A percentile compares a stretch with the other conserved stretches of the same genome.
These are phyloP conservation scores for Drosophila trichaetosa DNA, from an alignment of 2,888 invertebrate species.

Conservation along the genomic window DNA sequence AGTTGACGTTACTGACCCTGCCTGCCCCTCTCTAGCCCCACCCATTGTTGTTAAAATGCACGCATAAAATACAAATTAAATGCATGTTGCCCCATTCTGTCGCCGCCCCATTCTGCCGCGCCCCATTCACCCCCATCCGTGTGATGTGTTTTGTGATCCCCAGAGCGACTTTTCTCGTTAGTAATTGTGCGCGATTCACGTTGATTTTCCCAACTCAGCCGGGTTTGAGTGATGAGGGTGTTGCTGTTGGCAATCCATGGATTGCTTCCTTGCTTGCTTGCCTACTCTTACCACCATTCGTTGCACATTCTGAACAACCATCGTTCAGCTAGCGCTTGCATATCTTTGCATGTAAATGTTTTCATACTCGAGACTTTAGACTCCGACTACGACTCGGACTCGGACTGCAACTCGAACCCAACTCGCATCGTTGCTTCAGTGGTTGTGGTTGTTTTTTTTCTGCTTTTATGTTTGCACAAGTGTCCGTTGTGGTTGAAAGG, in stretches of 20 bases:
- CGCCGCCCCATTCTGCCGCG: neutral
- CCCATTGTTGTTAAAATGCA: conserved; percentile 61
- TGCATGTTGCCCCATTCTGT: conserved; percentile 40
- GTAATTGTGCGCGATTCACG: conserved; percentile 66
- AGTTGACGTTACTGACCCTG: conserved; percentile 14
- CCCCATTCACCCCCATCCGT: neutral
- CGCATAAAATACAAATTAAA: conserved; percentile 74
- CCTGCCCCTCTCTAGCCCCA: neutral
- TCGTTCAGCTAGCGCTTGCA: conserved; percentile 39
- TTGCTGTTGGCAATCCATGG: conserved; percentile 40
- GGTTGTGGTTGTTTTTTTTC: conserved; percentile 40
- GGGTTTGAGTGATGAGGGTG: conserved; percentile 49
- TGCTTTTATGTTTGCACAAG: conserved; percentile 70
- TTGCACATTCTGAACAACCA: conserved; percentile 14
- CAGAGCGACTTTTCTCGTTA: conserved; percentile 41
- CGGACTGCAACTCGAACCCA: conserved; percentile 16
- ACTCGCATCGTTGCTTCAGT: conserved; percentile 10
- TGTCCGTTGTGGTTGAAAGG: conserved; percentile 79
- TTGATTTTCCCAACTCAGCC: conserved; percentile 44
- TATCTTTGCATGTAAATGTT: conserved; percentile 73
- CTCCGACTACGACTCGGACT: conserved; percentile 7
- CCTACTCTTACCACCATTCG: conserved; percentile 16
- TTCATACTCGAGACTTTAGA: conserved; percentile 53
- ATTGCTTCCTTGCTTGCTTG: conserved; percentile 26
- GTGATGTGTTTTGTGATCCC: conserved; percentile 48